phyloP scores from a whole-genome alignment of 1,140 invertebrate species.

The Drosophila pruinosa region DNA sequence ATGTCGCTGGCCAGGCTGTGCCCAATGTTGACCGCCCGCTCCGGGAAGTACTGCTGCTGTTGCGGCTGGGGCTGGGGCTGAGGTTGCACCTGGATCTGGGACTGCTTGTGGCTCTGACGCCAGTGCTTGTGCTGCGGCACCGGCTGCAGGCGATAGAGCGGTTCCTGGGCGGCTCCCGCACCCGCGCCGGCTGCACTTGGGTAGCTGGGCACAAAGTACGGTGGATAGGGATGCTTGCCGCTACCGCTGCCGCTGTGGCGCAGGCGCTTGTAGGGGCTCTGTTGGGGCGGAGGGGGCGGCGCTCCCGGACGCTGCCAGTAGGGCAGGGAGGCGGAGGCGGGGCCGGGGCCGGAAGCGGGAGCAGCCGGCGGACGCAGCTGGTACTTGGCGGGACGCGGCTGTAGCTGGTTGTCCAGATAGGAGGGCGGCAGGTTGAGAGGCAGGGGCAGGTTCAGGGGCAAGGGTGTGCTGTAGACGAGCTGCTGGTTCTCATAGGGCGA shows the following conservation, averaged over 20 bases:
- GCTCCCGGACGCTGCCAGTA: constrained; percentile 44
- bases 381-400: constrained; percentile 24
- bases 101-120: constrained; percentile 59
- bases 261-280: constrained; percentile 33
- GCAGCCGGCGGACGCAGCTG: constrained; percentile 46
- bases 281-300: constrained; percentile 2
- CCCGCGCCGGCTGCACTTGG: constrained; percentile 43
- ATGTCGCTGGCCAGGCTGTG: constrained; percentile 65
- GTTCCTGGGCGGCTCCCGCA: too few species aligned
- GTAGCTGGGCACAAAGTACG: constrained; percentile 63
- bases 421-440: too few species aligned
- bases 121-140: constrained; percentile 68
- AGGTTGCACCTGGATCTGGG: constrained; percentile 74
- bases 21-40: constrained; percentile 53
- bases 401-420: constrained; percentile 57
- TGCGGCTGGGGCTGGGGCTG: constrained; percentile 78
- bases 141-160: constrained; percentile 64
- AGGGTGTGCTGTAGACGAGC: constrained; percentile 24
- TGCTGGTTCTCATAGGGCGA: constrained; percentile 27
- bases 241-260: constrained; percentile 36
- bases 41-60: constrained; percentile 63
- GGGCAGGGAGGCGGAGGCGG: constrained; percentile 43
- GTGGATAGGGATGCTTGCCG: constrained; percentile 49
- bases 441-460: too few species aligned
- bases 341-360: constrained; percentile 25